Conservation (phyloP, 2,797 vertebrate species). For the Lutjanus campechanus region DNA sequence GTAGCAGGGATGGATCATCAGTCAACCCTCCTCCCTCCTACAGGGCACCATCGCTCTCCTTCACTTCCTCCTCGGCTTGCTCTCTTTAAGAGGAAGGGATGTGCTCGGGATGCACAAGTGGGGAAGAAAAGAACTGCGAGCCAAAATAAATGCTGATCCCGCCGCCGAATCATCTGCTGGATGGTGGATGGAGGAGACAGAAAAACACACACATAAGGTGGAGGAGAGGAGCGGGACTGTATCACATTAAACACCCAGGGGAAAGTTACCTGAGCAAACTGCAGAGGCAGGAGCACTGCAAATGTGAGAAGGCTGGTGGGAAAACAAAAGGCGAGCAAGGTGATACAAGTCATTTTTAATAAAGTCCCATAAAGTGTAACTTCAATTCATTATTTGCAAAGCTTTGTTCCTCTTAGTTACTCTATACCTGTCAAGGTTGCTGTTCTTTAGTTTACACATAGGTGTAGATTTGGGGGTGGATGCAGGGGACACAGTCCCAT, state of each 20-base stretch:
- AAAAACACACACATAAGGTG: constrained; percentile 23
- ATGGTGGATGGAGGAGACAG: constrained; percentile 29
- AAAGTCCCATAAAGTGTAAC: background rate
- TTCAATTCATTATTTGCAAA: background rate
- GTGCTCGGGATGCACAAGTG: constrained; percentile 62
- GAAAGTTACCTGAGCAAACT: constrained; percentile 27
- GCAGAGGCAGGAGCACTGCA: background rate
- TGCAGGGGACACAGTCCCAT: too few species aligned
- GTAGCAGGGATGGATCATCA: constrained; percentile 68
- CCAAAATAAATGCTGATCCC: constrained; percentile 64
- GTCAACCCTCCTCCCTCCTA: constrained; percentile 73
- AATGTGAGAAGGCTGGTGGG: constrained; percentile 8
- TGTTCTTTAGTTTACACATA: background rate
- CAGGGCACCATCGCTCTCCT: constrained; percentile 65
- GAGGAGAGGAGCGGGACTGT: constrained; percentile 16
- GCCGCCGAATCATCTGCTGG: constrained; percentile 33
- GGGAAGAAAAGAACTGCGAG: constrained; percentile 28
- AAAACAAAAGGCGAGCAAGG: constrained; percentile 5
- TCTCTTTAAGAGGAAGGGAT: constrained; percentile 52
- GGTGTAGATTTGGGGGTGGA: background rate
- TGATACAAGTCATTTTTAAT: background rate
- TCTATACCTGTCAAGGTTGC: background rate
- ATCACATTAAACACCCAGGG: constrained; percentile 35
- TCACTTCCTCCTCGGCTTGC: constrained; percentile 58
- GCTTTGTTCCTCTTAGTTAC: background rate